phyloP scores from a whole-genome alignment of 2,888 invertebrate genomes.

The Antheraea yamamai region DNA sequence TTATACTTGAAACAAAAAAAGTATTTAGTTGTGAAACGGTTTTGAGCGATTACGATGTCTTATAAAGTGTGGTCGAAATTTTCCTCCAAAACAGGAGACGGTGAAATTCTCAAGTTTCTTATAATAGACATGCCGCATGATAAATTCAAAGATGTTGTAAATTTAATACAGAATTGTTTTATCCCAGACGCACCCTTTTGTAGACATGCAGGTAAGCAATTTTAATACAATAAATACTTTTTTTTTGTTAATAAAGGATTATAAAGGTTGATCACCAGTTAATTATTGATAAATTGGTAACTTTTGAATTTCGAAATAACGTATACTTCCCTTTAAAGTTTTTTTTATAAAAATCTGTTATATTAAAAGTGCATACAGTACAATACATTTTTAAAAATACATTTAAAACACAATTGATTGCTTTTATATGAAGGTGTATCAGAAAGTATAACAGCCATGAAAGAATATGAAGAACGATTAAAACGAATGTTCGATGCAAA shows the following conservation, averaged over 20 bases:
- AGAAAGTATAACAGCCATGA: slow-evolving; percentile 38
- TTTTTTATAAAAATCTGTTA: too few species aligned
- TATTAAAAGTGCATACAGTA: too few species aligned
- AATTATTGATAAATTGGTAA: too few species aligned
- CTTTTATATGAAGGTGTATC: slow-evolving; percentile 36
- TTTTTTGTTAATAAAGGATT: neutral
- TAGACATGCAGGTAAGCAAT: slow-evolving; percentile 33
- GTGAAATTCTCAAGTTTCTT: slow-evolving; percentile 33
- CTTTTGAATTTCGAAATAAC: too few species aligned
- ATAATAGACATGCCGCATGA: slow-evolving; percentile 35
- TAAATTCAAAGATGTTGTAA: slow-evolving; percentile 28
- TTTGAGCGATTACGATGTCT: neutral
- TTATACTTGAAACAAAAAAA: too few species aligned
- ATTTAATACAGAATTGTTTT: slow-evolving; percentile 32
- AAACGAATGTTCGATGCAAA: slow-evolving; percentile 24
- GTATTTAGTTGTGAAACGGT: too few species aligned
- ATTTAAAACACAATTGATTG: neutral
- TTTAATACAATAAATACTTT: neutral
- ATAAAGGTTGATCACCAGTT: too few species aligned
- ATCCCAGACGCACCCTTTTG: slow-evolving; percentile 32
- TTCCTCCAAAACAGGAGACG: slow-evolving; percentile 25
- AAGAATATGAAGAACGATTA: slow-evolving; percentile 34
- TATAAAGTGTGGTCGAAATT: slow-evolving; percentile 16
- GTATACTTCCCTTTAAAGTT: too few species aligned
- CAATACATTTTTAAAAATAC: too few species aligned